These are phyloP conservation scores for Orientallactaga bullata DNA, from an alignment of 2,113 vertebrate genomes.

Conservation along the genomic window DNA sequence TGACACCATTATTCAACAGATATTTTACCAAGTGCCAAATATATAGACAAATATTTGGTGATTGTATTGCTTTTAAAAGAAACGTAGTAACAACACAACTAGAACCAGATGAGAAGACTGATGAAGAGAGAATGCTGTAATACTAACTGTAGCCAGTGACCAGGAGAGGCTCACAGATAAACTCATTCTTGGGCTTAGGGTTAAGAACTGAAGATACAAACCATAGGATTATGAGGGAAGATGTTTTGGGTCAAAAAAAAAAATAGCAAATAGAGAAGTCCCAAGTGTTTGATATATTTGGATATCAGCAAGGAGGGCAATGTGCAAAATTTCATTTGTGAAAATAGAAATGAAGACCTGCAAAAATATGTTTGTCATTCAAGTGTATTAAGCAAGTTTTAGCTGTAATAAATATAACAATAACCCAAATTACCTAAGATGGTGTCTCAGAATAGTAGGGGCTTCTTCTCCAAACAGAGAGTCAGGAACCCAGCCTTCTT, in stretches of 20 bases:
- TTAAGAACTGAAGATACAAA: background rate
- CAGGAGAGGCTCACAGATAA: background rate
- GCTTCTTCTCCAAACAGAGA: background rate
- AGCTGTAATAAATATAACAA: constrained; percentile 20
- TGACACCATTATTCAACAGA: constrained; percentile 12
- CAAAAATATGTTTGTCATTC: background rate
- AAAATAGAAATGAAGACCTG: background rate
- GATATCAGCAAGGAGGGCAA: background rate
- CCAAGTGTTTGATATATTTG: background rate
- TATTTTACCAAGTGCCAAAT: background rate
- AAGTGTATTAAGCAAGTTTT: background rate
- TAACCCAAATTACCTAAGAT: background rate
- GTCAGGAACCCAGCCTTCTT: background rate
- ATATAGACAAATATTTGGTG: background rate
- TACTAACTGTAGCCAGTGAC: background rate
- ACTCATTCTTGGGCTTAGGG: too few species aligned
- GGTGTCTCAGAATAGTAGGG: background rate
- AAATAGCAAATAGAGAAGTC: background rate
- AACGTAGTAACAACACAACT: background rate
- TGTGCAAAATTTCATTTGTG: background rate
- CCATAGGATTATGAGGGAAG: background rate
- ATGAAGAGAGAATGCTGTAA: background rate
- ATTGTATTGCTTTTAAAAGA: background rate
- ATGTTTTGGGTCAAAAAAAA: background rate
- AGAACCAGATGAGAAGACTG: background rate